Evolutionary conservation across 2,797 vertebrate genomes (phyloP), one percentile per base, ranked within the genome.

Genomic region (Paramormyrops hopkinsi): DNA sequence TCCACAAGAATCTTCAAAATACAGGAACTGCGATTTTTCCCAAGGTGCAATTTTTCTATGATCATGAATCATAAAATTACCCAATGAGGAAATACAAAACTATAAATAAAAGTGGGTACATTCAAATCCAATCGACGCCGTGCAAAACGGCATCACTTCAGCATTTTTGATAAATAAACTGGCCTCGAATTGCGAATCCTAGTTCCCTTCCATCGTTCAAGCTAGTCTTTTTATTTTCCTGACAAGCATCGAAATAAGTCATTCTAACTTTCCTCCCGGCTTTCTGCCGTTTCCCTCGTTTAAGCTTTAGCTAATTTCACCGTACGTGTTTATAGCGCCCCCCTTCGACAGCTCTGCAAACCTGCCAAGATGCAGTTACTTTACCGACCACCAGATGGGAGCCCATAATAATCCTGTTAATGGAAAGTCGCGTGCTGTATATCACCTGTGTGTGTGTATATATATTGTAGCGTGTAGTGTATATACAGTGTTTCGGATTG

Each of bases 311-410:
- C 41, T 6, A 50, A 84, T 17, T 56, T 33, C 9, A 62, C 46
- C 19, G 59, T 69, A 56, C 65, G 65, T 33, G 46, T 50, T 89
- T 86, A 48, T 69, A 86, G 88, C 88, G 82, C 88, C 88, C 14
- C 88, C 88, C 29, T 65, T 69, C 17, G 88, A 51, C 82, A 25
- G 14, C 54, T 59, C 56, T 6, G 44, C 22, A 37, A 54, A 54
- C 3, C 83, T 7, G 53, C n/a, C 6, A 84, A 85, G 5, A 59
- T 65, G 88, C 88, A 65, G 22, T 89, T 86, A 41, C 44, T n/a
- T 50, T 19, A 37, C 29, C 82, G 56, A 17, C 50, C 85, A 54
- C 85, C 12, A 54, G 51, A 86, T 86, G 85, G 50, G 50, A 56
- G 85, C 25, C 22, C 83, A 85, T 33, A 85, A 25, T 29, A 85